Percentiles rank a stretch among this genome's conserved stretches.
These are phyloP conservation scores for Leptopilina myrica DNA, from an alignment of 2,888 invertebrate species.

Conservation along the genomic window DNA sequence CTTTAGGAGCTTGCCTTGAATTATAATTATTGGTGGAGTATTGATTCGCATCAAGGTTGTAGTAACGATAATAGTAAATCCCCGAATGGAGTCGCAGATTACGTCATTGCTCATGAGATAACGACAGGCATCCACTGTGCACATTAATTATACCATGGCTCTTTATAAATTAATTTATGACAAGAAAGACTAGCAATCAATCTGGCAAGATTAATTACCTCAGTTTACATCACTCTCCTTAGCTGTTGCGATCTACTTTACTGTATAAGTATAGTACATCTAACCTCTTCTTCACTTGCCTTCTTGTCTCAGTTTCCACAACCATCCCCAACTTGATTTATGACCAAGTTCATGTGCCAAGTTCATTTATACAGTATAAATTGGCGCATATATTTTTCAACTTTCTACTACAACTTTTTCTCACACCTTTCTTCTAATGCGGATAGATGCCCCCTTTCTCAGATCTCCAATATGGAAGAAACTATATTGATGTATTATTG, in stretches of 20 bases:
- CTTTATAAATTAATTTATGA: constrained; percentile 74
- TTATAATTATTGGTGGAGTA: constrained; percentile 17
- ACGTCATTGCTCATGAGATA: constrained; percentile 51
- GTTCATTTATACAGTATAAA: background rate
- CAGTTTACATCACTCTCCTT: constrained; percentile 69
- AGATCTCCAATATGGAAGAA: too few relatives aligned
- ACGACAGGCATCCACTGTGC: constrained; percentile 46
- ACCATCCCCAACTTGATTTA: constrained; percentile 69
- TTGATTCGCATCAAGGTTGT: constrained; percentile 23
- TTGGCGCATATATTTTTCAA: constrained; percentile 18
- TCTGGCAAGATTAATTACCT: constrained; percentile 74
- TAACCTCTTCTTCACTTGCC: constrained; percentile 61
- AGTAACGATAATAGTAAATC: constrained; percentile 40
- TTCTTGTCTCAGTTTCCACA: constrained; percentile 59
- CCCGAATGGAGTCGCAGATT: constrained; percentile 44
- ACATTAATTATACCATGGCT: constrained; percentile 70
- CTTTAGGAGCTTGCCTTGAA: constrained; percentile 20
- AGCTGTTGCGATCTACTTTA: constrained; percentile 63
- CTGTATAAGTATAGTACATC: constrained; percentile 67
- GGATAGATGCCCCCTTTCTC: too few relatives aligned
- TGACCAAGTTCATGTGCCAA: constrained; percentile 55
- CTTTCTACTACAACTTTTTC: background rate
- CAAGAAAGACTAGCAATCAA: constrained; percentile 69
- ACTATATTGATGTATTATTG: too few relatives aligned
- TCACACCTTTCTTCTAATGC: too few relatives aligned